Conservation (phyloP, 2,888 invertebrate genomes). For the Mythimna ferrago region DNA sequence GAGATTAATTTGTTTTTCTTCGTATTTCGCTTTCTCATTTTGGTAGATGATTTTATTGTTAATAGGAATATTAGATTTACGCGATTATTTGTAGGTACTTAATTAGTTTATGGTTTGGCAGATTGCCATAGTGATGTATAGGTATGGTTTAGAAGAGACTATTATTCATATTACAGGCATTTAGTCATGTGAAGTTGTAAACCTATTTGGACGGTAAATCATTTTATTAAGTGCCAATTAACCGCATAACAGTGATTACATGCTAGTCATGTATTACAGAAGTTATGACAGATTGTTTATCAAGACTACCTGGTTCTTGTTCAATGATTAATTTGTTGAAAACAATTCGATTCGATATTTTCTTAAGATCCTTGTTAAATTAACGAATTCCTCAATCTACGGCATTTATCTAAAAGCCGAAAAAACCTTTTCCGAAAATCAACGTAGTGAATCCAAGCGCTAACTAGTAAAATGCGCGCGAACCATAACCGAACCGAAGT, state of each 20-base stretch:
- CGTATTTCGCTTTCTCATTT: not conserved
- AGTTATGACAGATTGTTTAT: conserved; percentile 28
- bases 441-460: conserved; percentile 25
- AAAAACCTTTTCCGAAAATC: conserved; percentile 25
- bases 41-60: not conserved
- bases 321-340: not conserved
- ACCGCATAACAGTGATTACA: conserved; percentile 4
- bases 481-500: conserved; percentile 48
- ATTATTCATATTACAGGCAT: conserved; percentile 15
- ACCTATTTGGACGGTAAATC: conserved; percentile 22
- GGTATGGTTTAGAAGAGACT: not conserved
- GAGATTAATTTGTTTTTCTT: conserved; percentile 28
- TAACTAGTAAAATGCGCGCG: conserved; percentile 30
- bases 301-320: conserved; percentile 15
- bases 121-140: not conserved
- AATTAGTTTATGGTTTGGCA: not conserved
- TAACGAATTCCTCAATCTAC: not conserved
- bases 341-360: not conserved
- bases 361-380: too few relatives aligned
- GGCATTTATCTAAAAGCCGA: not conserved
- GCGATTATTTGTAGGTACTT: not conserved
- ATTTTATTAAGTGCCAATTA: conserved; percentile 12
- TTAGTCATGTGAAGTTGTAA: conserved; percentile 5
- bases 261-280: conserved; percentile 28
- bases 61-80: not conserved